Base-by-base conservation (phyloP, 2,113 vertebrate genomes). In the Baryphthengus martii region DNA sequence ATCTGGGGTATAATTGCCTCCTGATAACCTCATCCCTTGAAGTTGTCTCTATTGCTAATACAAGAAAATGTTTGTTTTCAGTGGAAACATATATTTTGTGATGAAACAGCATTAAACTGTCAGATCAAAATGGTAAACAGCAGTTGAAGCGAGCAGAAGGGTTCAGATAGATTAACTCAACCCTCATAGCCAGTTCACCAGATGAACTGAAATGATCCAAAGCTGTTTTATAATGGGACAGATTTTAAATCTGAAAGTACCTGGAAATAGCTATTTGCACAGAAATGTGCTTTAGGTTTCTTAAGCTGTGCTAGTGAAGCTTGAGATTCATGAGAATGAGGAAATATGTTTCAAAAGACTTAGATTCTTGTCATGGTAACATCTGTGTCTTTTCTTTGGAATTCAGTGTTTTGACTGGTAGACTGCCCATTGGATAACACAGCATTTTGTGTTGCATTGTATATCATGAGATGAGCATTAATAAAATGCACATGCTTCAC, bases 61-160 rank as follows among this genome's bases (percentile, higher is more conserved):
- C 81, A 88, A 97, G n/a, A 96, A 97, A 96, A 94, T 94, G 89
- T 90, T 97, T 96, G 90, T 96, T 97, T 97, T 94, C 92, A 80
- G 35, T 88, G 88, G 77, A 79, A 95, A 96, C 93, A 95, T 97
- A 95, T 97, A 97, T 97, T 97, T 95, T 93, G 84, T 86, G 58
- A 90, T 84, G 68, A 28, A 92, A 74, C 58, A 92, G 68, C 88
- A 96, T 96, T 97, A 97, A 97, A 83, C 93, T 96, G 95, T 95
- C 96, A 96, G 78, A 93, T 94, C 95, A 94, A 90, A 97, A 95
- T 94, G 77, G 78, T 94, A 93, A 96, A 95, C 80, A 90, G 93
- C 86, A 89, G 80, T 94, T 96, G 93, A 93, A 97, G 67, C 61
- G 66, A 95, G 78, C 88, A 94, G 89, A 95, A 89, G 62, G n/a